Evolutionary conservation across 1,140 invertebrate genomes (phyloP), one percentile per base, ranked within the genome.

Genomic region (Scylla paramamosain): DNA sequence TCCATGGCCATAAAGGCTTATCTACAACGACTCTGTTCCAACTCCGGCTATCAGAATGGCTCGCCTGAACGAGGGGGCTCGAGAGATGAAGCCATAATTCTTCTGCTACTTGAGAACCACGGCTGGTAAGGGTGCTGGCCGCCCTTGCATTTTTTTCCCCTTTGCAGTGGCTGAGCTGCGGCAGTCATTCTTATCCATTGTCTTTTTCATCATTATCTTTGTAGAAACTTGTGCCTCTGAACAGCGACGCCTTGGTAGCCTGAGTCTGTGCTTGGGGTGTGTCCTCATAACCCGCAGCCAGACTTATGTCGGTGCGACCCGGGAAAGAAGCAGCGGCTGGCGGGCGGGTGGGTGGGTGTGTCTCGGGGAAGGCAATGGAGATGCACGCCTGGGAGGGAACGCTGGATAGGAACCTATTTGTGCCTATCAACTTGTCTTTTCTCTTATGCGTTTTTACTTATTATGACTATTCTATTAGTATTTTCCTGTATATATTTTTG

Each of bases 1-100:
- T 29, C 91, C 52, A 32, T 10, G 83, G 83, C 91, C 91, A 93
- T 95, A 95, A 95, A 95, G 94, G 94, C 94, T 95, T 95, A 95
- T 95, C 94, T 95, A 92, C 91, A 95, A 95, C 90, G 94, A 93
- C 94, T 94, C 93, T 95, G 94, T 93, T 89, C 94, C 83, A 95
- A 95, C 94, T 92, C 94, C 52, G 31, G 91, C 89, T 95, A 92
- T 95, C 91, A 93, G 83, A 95, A 95, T 46, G 94, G 94, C 91
- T 92, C 52, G 84, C 31, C 59, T 39, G 94, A 95, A 95, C 88
- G 94, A 89, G 94, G 94, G 84, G 48, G 83, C 67, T 77, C 32
- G 83, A 39, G 94, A 91, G 83, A 92, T 92, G 94, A 95, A 92
- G 84, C 93, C 31, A 91, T 94, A 94, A 91, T 94, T 94, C 93